These are phyloP conservation scores for Polyergus mexicanus DNA, from an alignment of 1,140 invertebrate species.

Conservation along the genomic window DNA sequence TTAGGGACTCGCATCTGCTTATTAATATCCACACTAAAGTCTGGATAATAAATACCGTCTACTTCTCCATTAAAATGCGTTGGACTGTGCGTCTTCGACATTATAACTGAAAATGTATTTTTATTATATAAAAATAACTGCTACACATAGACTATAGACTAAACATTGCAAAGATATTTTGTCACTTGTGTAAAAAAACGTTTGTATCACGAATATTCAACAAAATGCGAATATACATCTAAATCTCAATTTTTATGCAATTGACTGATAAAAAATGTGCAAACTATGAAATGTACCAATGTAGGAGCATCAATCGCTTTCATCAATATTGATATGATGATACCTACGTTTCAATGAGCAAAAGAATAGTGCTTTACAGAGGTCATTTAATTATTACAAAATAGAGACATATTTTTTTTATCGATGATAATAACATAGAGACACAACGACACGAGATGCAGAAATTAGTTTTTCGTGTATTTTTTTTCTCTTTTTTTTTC, in stretches of 20 bases:
- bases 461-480: not conserved
- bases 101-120: slow-evolving; percentile 79
- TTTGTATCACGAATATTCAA: not conserved
- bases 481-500: not conserved
- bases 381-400: not conserved
- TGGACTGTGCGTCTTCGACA: slow-evolving; percentile 88
- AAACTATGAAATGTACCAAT: not conserved
- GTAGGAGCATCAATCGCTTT: no score
- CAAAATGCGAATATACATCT: not conserved
- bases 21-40: slow-evolving; percentile 91
- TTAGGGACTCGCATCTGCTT: slow-evolving; percentile 93
- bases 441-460: not conserved
- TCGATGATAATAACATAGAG: not conserved
- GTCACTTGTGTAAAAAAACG: not conserved
- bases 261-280: not conserved
- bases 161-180: not conserved
- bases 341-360: not conserved
- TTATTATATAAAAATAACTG: slow-evolving; percentile 1
- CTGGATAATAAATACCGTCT: slow-evolving; percentile 90
- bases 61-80: slow-evolving; percentile 88
- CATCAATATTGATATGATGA: not conserved
- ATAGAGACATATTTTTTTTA: not conserved
- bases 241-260: not conserved
- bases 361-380: not conserved
- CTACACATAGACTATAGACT: not conserved